Evolutionary conservation across 2,888 invertebrate species (phyloP), one percentile per base, ranked within the genome.

Genomic region (Cremastinae sp.): DNA sequence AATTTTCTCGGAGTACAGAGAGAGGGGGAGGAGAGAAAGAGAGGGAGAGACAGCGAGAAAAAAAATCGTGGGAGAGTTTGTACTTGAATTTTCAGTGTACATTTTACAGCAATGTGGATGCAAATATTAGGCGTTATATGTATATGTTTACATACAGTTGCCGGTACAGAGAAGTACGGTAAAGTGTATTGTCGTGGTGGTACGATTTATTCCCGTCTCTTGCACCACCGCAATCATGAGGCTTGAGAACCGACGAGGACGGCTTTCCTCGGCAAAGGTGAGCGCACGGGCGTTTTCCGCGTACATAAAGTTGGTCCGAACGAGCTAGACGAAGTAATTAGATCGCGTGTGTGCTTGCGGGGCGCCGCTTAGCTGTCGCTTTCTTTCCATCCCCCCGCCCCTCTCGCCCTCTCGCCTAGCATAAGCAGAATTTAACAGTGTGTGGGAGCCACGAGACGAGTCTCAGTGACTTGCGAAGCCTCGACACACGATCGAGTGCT

Each of bases 321-420:
- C 65, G 69, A 77, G 61, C 61, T 74, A 70, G 73, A 77, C 76
- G 70, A 77, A 74, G 76, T 77, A 77, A 77, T 77, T 77, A 77
- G 69, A 70, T 77, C 76, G 74, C 74, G 76, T 77, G 69, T 55
- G 55, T 22, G 20, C 56, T 56, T 47, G 55, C 47, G 58, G 55
- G 62, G 51, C 51, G 65, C 68, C 58, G 47, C 58, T 58, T 49
- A 37, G 45, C 58, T 58, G 68, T 58, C 68, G 58, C 39, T 68
- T 68, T 58, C 39, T 22, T 58, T 49, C 56, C n/a, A 28, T n/a
- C 12, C n/a, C 41, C 9, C 41, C 9, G 2, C 5, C 5, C 28
- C 2, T 28, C 28, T 2, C 28, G 28, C 5, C 28, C 28, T 28
- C 28, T 28, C 28, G 28, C 28, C 28, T 28, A 5, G 28, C 28